Base-by-base conservation (phyloP, 1,140 invertebrate genomes). In the Anadara kagoshimensis region DNA sequence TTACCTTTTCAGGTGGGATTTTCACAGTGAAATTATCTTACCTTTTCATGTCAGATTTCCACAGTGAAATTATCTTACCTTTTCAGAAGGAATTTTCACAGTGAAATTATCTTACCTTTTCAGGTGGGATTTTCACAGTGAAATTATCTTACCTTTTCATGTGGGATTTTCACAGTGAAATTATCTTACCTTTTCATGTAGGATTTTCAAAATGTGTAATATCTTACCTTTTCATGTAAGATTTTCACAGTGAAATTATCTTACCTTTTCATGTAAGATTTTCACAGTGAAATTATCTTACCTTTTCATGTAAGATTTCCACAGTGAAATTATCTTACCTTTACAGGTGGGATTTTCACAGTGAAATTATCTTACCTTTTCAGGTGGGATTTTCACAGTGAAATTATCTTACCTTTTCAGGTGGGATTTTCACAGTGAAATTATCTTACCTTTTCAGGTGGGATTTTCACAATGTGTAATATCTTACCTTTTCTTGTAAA, bases 381-480 rank as follows among this genome's bases (percentile, higher is more conserved):
- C 78, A 24, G 41, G 20, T 41, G 81, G 76, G 43, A 87, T 61
- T 59, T 84, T 85, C 26, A 86, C 84, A 56, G 85, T 87, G 65
- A n/a, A 45, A 74, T 29, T n/a, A 20, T 53, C 61, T 65, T 75
- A 85, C 84, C 78, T 75, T 80, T 20, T 83, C 78, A 24, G 41
- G 20, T 41, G 81, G 76, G 43, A 87, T 61, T 59, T 84, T 85
- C 26, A 86, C 84, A 56, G 85, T 87, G 65, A n/a, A 45, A 74
- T 29, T n/a, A 20, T 53, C 61, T 65, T 75, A 85, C 84, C 78
- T 75, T 80, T 20, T 83, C 78, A 24, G 41, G 20, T 41, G 81
- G 76, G 43, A 87, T 61, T 59, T 84, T 85, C 26, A 86, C 84
- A 56, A 86, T 87, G 65, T 87, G 85, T 14, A 82, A 86, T 59